Base-by-base conservation (phyloP, 2,797 vertebrate species). In the Alca torda region DNA sequence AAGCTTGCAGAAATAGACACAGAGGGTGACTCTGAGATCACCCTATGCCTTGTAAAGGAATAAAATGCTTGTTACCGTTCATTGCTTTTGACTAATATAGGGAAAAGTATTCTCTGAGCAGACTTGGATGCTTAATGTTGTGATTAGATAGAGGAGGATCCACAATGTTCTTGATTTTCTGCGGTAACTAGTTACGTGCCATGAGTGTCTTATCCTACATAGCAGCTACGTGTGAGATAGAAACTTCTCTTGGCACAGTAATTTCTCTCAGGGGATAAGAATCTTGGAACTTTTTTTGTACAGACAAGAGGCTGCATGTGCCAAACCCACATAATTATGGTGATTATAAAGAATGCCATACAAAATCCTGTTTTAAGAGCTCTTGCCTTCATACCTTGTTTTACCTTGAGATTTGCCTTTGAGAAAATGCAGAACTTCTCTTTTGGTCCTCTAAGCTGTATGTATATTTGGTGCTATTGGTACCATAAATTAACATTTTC, bases 161-260 rank as follows among this genome's bases (percentile, higher is more conserved):
- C 13, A 33, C 6, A 16, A 16, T 35, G 33, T 41, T 80, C 37
- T 68, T 88, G 63, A 48, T 73, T 61, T 75, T 35, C 73, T 82
- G 33, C 37, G 54, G 19, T 46, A 76, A 50, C 19, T 33, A 61
- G 8, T 45, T 74, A 13, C 0, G 0, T 80, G 72, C 31, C 33
- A 13, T 0, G 2, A 54, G n/a, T 16, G 15, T 56, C 50, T 79
- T 65, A 30, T 25, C 21, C 7, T 35, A 67, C 1, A 0, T 54
- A 63, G n/a, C 41, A 84, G 37, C 33, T 46, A 39, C 33, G 35
- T 3, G 7, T 21, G 13, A 64, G 46, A 21, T 0, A 48, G 30
- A 69, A 86, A 37, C 21, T 41, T 54, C 13, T 87, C 35, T 31
- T 63, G 31, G 25, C 31, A 65, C 26, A 14, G 15, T 31, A 25